Base-by-base conservation (phyloP, 2,888 invertebrate genomes). In the Thumatha senex region DNA sequence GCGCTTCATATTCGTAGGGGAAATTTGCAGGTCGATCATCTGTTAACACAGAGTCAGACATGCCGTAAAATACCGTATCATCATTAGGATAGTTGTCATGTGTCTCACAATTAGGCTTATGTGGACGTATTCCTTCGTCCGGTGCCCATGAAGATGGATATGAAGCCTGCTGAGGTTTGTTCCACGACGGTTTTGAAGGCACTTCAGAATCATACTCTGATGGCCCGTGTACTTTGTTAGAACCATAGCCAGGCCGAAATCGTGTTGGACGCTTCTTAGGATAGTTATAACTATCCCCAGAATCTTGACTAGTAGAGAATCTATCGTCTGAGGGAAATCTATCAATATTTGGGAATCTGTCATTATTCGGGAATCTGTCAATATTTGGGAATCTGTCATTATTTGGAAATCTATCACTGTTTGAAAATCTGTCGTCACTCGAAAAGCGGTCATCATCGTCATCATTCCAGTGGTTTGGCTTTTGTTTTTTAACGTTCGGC, bases 401-500 rank as follows among this genome's bases (percentile, higher is more conserved):
- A 51, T 31, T 74, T 4, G 52, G 48, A 11, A 67, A 67, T 62
- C 69, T 67, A 11, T 72, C 63, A 42, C 67, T 70, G 52, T 30
- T 74, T 7, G 51, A 49, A 15, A 66, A 66, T 63, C 69, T 67
- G 12, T 72, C 63, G 41, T 67, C 71, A 52, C 10, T 54, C 5
- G 47, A 48, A 12, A 54, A 64, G 31, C 58, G 54, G 8, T 66
- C 58, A 7, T 60, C 58, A 46, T 84, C 82, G 33, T 92, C 83
- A 47, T 89, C 84, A 44, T 81, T 83, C 88, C 89, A 91, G 47
- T 84, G 78, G 66, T 79, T 82, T 13, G 86, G 88, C 66, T 92
- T 91, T 71, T 93, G 92, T 53, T 92, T 87, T 57, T 92, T 92
- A 8, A 92, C 86, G 58, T 93, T 94, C 0, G 94, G 93, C 72